Conservation (phyloP, 92 coral and sea anemone genomes). For the Pocillopora grandis region DNA sequence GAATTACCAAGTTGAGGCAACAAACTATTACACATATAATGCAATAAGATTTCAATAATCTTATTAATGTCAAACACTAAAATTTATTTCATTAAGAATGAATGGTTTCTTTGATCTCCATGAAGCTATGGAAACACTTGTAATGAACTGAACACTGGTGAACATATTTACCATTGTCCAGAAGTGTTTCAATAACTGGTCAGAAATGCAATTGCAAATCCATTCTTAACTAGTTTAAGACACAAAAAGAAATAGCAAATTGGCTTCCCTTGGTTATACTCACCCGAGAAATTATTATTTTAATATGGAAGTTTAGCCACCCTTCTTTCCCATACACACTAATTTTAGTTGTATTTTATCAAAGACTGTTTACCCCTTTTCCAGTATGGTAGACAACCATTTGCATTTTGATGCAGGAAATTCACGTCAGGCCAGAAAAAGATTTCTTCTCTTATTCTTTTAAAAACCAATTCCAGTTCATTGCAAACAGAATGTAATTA, state of each 20-base stretch:
- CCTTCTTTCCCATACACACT: neutral
- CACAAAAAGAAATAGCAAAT: neutral
- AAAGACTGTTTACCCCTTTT: no score
- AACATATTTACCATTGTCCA: no score
- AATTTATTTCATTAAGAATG: neutral
- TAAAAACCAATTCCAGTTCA: neutral
- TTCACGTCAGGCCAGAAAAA: neutral
- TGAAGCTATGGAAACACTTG: neutral
- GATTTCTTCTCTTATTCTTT: neutral
- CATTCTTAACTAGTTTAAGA: neutral
- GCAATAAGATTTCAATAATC: neutral
- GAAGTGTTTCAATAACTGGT: neutral
- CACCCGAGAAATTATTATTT: conserved; percentile 20
- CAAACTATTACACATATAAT: no score
- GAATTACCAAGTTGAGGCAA: neutral
- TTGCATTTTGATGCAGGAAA: neutral
- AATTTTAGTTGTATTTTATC: neutral
- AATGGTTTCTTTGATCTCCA: neutral
- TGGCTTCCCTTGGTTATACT: conserved; percentile 50
- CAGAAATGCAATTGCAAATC: neutral
- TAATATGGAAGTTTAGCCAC: neutral
- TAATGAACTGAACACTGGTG: neutral
- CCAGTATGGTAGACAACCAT: neutral
- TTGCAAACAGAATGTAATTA: neutral
- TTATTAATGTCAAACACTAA: neutral